Conservation (phyloP, 92 coral and sea anemone genomes). For the Porites cylindrica region DNA sequence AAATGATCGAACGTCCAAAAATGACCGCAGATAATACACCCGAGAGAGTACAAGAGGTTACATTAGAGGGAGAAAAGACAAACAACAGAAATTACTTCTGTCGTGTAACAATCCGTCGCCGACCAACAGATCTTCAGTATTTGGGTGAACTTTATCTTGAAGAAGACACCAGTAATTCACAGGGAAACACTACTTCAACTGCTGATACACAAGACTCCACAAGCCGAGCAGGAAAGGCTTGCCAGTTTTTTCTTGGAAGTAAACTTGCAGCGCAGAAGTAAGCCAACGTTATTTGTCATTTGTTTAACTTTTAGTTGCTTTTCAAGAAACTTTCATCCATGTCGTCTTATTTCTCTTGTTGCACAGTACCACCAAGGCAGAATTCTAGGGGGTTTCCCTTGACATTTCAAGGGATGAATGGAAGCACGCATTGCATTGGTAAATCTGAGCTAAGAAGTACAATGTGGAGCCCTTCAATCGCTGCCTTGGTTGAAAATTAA, state of each 20-base stretch:
- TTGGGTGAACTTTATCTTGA: constrained; percentile 96
- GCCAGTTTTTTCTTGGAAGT: constrained; percentile 96
- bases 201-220: constrained; percentile 10
- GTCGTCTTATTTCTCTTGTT: background rate
- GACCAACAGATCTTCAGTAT: constrained; percentile 97
- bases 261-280: constrained; percentile 97
- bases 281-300: constrained; percentile 27
- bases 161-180: constrained; percentile 78
- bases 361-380: too few species aligned
- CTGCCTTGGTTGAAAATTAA: too few species aligned
- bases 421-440: too few species aligned
- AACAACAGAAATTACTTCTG: constrained; percentile 97
- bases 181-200: constrained; percentile 11
- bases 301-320: background rate
- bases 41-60: constrained; percentile 94
- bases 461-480: too few species aligned
- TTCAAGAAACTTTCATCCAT: background rate
- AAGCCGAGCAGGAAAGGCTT: constrained; percentile 71
- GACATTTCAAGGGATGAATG: too few species aligned
- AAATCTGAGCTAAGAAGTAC: too few species aligned
- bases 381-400: too few species aligned
- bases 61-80: constrained; percentile 97
- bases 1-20: constrained; percentile 93
- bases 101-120: constrained; percentile 97
- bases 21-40: constrained; percentile 90